Conservation (phyloP, 1,140 invertebrate species). For the Nasonia longicornis region DNA sequence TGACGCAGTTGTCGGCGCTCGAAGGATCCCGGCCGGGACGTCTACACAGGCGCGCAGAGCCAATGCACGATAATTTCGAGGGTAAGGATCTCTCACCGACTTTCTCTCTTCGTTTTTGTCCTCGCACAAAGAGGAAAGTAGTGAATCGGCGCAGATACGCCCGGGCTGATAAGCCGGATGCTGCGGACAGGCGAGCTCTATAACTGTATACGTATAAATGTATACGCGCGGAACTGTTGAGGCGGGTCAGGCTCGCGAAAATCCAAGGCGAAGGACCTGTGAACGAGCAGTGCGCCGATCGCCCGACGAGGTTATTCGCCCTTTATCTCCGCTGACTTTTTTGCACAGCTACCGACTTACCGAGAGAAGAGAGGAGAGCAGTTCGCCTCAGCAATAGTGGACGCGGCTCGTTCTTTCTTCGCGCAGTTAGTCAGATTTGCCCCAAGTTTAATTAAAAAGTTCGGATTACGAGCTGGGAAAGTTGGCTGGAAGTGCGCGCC, state of each 20-base stretch:
- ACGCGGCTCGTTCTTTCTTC: background rate
- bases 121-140: background rate
- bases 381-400: background rate
- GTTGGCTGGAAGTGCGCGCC: background rate
- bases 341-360: background rate
- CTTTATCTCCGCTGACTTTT: conserved; percentile 24
- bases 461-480: conserved; percentile 33
- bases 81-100: conserved; percentile 15
- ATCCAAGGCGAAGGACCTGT: conserved; percentile 36
- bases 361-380: background rate
- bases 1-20: conserved; percentile 35
- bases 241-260: conserved; percentile 39
- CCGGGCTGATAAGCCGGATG: conserved; percentile 11
- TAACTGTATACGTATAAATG: background rate
- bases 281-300: conserved; percentile 13
- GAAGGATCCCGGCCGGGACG: background rate
- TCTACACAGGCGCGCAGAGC: background rate
- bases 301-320: conserved; percentile 42
- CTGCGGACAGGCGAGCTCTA: background rate
- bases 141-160: background rate
- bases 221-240: conserved; percentile 22
- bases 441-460: conserved; percentile 43
- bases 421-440: background rate
- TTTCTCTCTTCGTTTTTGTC: background rate
- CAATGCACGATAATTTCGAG: conserved; percentile 39